Conservation (phyloP, 2,113 vertebrate species). For the Perca fluviatilis region DNA sequence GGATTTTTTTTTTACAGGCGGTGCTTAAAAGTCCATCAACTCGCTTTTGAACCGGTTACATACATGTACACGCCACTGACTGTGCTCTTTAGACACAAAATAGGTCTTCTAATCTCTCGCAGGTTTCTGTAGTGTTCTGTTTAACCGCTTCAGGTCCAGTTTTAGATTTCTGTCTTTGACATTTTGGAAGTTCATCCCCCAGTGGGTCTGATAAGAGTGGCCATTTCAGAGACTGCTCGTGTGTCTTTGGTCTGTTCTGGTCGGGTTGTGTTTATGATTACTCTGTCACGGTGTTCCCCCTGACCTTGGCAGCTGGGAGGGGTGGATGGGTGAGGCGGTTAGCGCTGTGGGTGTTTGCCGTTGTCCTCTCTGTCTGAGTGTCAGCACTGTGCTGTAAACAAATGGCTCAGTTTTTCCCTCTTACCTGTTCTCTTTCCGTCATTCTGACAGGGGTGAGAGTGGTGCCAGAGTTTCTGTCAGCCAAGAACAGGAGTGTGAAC, state of each 20-base stretch:
- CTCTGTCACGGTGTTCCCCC: constrained; percentile 59
- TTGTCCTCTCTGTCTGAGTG: constrained; percentile 40
- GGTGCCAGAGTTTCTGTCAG: constrained; percentile 54
- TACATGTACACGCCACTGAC: constrained; percentile 17
- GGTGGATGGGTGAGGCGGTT: not conserved
- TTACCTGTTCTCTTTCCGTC: constrained; percentile 64
- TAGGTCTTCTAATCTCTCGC: constrained; percentile 37
- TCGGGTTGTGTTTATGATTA: constrained; percentile 67
- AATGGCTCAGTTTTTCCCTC: constrained; percentile 52
- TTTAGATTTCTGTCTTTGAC: constrained; percentile 61
- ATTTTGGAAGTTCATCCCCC: constrained; percentile 73
- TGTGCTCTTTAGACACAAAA: constrained; percentile 43
- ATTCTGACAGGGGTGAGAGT: constrained; percentile 53
- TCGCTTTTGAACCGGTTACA: constrained; percentile 22
- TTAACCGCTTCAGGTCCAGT: constrained; percentile 56
- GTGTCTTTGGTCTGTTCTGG: constrained; percentile 62
- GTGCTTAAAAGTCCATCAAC: constrained; percentile 61
- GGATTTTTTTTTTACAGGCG: constrained; percentile 26
- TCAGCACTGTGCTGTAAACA: constrained; percentile 41
- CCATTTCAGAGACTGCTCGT: constrained; percentile 56
- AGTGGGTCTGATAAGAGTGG: constrained; percentile 62
- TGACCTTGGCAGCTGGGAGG: constrained; percentile 42
- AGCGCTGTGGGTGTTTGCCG: constrained; percentile 20
- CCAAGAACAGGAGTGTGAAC: constrained; percentile 47
- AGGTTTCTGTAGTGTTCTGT: constrained; percentile 5